These are phyloP conservation scores for Synanthedon andrenaeformis DNA, from an alignment of 2,888 invertebrate genomes.

Conservation along the genomic window DNA sequence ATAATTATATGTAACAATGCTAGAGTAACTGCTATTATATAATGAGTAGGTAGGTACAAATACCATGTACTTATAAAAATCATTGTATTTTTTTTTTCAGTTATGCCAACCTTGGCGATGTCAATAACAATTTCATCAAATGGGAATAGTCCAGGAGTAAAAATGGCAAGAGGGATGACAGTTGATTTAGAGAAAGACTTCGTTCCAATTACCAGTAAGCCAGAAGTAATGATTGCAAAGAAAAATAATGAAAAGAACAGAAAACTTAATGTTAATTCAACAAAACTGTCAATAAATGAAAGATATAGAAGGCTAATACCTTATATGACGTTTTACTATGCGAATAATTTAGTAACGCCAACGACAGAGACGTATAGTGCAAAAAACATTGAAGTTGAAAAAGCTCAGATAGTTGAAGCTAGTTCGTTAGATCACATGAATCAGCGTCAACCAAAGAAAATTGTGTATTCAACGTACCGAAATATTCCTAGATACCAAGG, in stretches of 20 bases:
- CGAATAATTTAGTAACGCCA: slow-evolving; percentile 65
- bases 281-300: slow-evolving; percentile 69
- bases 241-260: slow-evolving; percentile 24
- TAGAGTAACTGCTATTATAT: too few species aligned
- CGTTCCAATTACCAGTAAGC: slow-evolving; percentile 26
- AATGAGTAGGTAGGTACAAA: neutral
- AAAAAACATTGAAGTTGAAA: slow-evolving; percentile 50
- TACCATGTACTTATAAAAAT: neutral
- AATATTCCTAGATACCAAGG: slow-evolving; percentile 62
- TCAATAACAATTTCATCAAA: slow-evolving; percentile 61
- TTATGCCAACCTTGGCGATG: slow-evolving; percentile 35
- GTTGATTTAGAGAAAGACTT: slow-evolving; percentile 41
- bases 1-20: too few species aligned
- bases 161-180: slow-evolving; percentile 51
- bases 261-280: slow-evolving; percentile 24
- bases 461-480: slow-evolving; percentile 32
- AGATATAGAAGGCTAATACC: slow-evolving; percentile 83
- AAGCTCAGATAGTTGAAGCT: slow-evolving; percentile 49
- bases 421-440: slow-evolving; percentile 21
- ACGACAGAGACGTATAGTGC: slow-evolving; percentile 33
- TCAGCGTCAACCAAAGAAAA: slow-evolving; percentile 43
- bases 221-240: slow-evolving; percentile 18
- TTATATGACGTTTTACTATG: slow-evolving; percentile 85
- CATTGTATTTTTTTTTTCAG: slow-evolving; percentile 36
- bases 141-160: slow-evolving; percentile 61